phyloP scores from a whole-genome alignment of 2,113 vertebrate genomes.

The Psittacus erithacus region DNA sequence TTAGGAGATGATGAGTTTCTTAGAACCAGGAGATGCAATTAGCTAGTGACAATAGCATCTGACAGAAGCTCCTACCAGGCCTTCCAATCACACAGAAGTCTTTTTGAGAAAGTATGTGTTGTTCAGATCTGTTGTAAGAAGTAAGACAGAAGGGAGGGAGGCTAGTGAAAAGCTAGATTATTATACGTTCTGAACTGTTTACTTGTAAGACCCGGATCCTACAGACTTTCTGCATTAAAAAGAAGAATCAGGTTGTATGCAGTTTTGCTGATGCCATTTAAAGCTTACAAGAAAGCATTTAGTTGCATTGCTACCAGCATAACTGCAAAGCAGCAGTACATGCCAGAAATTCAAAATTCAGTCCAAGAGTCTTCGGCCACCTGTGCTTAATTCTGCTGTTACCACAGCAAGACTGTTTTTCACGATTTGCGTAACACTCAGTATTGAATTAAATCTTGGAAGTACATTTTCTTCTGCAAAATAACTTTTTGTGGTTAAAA shows the following conservation, averaged over 20 bases:
- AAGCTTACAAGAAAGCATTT: not conserved
- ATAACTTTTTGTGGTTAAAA: slow-evolving; percentile 23
- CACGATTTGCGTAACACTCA: not conserved
- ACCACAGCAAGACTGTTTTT: slow-evolving; percentile 3
- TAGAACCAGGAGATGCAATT: not conserved
- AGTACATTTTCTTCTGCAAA: slow-evolving; percentile 45
- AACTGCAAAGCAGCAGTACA: not conserved
- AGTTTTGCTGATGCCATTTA: not conserved
- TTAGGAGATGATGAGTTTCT: not conserved
- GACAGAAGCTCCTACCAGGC: not conserved
- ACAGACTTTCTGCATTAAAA: not conserved
- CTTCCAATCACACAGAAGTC: not conserved
- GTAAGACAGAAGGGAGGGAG: not conserved
- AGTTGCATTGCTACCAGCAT: not conserved
- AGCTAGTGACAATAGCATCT: not conserved
- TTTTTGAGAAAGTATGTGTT: not conserved
- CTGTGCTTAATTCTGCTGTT: slow-evolving; percentile 37
- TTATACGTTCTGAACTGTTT: not conserved
- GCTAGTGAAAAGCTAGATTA: not conserved
- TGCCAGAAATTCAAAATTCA: slow-evolving; percentile 2
- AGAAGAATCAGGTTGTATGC: not conserved
- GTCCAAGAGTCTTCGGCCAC: slow-evolving; percentile 19
- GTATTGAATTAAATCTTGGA: slow-evolving; percentile 45
- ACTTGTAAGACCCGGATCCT: not conserved
- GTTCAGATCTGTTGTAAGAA: not conserved